Base-by-base conservation (phyloP, 2,797 vertebrate genomes). In the Psittacula derbiana region DNA sequence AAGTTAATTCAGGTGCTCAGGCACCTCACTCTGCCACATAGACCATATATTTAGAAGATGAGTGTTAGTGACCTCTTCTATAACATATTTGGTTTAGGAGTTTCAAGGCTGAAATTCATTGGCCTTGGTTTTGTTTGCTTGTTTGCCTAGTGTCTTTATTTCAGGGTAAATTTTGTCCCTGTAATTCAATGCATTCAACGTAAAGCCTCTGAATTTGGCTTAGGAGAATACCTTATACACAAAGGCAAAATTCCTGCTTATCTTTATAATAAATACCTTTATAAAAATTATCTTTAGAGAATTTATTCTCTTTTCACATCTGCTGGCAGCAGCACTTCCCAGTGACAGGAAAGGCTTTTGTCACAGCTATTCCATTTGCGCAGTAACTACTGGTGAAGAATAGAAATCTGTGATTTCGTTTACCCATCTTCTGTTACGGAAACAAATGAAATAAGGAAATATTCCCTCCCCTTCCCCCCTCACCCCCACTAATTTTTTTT, bases 381-480 rank as follows among this genome's bases (percentile, higher is more conserved):
- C 28, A 62, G 28, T 52, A 81, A 33, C 23, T 69, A 65, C 41
- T 57, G 20, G 31, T 3, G 6, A 19, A 70, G 23, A 89, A 61
- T 0, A 62, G 6, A 69, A 82, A 89, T 43, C 43, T 64, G 8
- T 18, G 11, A 28, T 65, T 24, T 78, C 2, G 2, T 41, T 69
- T 72, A 80, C 16, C 28, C 25, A 17, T 23, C 28, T 67, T 66
- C 62, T 73, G 16, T 55, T 44, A 74, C 17, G 78, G 65, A 90
- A 82, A 62, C 12, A 43, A 74, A 44, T 8, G 9, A 91, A 28
- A 79, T 10, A 64, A 70, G 50, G 8, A 62, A 89, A 38, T 43
- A 28, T 5, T 49, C 7, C 2, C 13, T 24, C 1, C 4, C 6
- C 2, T 1, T 8, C 1, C 6, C 6, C 1, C 2, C 18, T 44